phyloP scores from a whole-genome alignment of 92 coral and sea anemone species.

The Zoanthus sansibaricus region DNA sequence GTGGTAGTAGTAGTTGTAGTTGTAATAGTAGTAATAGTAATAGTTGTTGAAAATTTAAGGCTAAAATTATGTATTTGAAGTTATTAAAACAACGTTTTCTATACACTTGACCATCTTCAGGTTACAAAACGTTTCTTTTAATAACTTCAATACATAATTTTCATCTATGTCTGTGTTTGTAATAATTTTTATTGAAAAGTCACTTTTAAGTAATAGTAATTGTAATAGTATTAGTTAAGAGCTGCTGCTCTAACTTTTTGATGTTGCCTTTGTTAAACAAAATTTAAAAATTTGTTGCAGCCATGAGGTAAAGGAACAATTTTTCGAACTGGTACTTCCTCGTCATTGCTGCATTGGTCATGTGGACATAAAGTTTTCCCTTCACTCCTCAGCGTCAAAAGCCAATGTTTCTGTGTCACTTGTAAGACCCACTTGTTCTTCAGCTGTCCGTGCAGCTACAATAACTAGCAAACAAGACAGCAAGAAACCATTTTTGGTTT shows the following conservation, averaged over 20 bases:
- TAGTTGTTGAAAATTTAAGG: too few species aligned
- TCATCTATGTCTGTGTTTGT: too few species aligned
- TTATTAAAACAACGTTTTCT: too few species aligned
- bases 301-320: constrained; percentile 78
- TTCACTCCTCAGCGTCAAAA: constrained; percentile 71
- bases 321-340: constrained; percentile 92
- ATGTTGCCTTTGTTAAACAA: not conserved
- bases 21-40: too few species aligned
- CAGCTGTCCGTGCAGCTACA: constrained; percentile 46
- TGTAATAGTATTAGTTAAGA: too few species aligned
- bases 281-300: constrained; percentile 21
- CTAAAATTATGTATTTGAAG: too few species aligned
- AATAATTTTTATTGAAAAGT: too few species aligned
- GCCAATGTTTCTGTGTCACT: constrained; percentile 55
- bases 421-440: constrained; percentile 44
- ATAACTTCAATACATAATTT: too few species aligned
- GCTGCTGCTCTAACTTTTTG: not conserved
- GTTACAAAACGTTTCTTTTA: too few species aligned
- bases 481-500: constrained; percentile 66
- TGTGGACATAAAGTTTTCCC: constrained; percentile 91
- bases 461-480: constrained; percentile 30
- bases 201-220: not conserved
- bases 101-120: too few species aligned
- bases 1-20: too few species aligned
- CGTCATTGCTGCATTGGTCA: constrained; percentile 95